Base-by-base conservation (phyloP, 2,888 invertebrate genomes). In the Sympetrum striolatum region DNA sequence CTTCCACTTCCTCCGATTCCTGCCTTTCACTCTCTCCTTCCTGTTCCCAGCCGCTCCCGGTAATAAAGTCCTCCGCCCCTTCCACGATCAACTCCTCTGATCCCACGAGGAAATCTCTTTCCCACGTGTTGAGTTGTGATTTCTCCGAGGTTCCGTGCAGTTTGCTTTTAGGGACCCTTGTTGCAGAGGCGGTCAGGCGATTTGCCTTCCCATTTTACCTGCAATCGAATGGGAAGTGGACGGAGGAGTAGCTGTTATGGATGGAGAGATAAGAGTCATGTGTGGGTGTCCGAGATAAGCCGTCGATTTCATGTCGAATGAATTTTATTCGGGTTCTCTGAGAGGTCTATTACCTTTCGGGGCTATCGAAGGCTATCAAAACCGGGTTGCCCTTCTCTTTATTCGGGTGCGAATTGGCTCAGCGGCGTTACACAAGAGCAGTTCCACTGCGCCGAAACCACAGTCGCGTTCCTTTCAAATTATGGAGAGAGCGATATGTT, bases 41-140 rank as follows among this genome's bases (percentile, higher is more conserved):
- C 64, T n/a, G 64, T 64, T 86, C 86, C 64, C 86, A 86, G 35
- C 35, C 86, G n/a, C 37, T 86, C 86, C 64, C 60, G 37, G 86
- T 86, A 86, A 86, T 86, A 64, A 86, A 86, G 86, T 86, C 86
- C 60, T 86, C 86, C 86, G 64, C 86, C 37, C 60, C 58, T 25
- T 37, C 60, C 4, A 48, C 86, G 5, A 12, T 60, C 60, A 31
- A 18, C 18, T 64, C 39, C 60, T 37, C 64, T 64, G 86, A 86
- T 37, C 58, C 86, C 60, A 86, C 86, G 86, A 39, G 31, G 86
- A 86, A 86, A 86, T 64, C 86, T 82, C 82, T 86, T 86, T 86
- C 86, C 86, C 86, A 86, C 86, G 86, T 86, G 86, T 86, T 86
- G 86, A 86, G 86, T 60, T 86, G 86, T 86, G 86, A 86, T 86